Percentiles rank a stretch among this genome's conserved stretches.
These are phyloP conservation scores for Dasypus novemcinctus DNA, from an alignment of 2,113 vertebrate species.

Conservation along the genomic window DNA sequence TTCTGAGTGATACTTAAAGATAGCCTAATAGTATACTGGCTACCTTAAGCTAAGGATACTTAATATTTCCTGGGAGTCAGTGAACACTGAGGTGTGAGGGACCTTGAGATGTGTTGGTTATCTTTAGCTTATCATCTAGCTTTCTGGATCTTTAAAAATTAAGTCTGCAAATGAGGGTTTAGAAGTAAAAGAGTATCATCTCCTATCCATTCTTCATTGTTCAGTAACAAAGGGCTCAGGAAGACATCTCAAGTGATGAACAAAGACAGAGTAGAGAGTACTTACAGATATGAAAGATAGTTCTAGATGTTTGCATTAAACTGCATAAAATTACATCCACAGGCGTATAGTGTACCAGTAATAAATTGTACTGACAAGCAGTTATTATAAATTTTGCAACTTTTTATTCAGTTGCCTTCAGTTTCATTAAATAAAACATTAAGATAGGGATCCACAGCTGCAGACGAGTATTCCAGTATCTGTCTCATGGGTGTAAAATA, in stretches of 20 bases:
- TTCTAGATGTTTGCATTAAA: slow-evolving; percentile 58
- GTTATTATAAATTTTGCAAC: slow-evolving; percentile 65
- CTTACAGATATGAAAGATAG: slow-evolving; percentile 51
- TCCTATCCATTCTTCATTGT: background rate
- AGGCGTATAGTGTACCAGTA: slow-evolving; percentile 1
- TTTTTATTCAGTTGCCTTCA: slow-evolving; percentile 63
- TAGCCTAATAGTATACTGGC: background rate
- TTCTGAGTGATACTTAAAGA: background rate
- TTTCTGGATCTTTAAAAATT: background rate
- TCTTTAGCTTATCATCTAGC: background rate
- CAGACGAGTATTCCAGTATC: slow-evolving; percentile 70
- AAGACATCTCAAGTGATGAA: background rate
- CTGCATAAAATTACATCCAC: slow-evolving; percentile 54
- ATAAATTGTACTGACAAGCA: slow-evolving; percentile 69
- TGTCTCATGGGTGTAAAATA: slow-evolving; percentile 63
- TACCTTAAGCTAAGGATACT: background rate
- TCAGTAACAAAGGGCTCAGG: background rate
- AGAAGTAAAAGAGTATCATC: background rate
- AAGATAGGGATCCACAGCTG: slow-evolving; percentile 53
- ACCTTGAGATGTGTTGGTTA: background rate
- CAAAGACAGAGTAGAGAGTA: background rate
- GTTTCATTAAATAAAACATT: slow-evolving; percentile 76
- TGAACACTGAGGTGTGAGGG: background rate
- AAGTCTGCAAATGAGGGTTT: background rate
- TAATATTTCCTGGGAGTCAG: background rate